Evolutionary conservation across 2,888 invertebrate species (phyloP).

Genomic region (Microctonus hyperodae): DNA sequence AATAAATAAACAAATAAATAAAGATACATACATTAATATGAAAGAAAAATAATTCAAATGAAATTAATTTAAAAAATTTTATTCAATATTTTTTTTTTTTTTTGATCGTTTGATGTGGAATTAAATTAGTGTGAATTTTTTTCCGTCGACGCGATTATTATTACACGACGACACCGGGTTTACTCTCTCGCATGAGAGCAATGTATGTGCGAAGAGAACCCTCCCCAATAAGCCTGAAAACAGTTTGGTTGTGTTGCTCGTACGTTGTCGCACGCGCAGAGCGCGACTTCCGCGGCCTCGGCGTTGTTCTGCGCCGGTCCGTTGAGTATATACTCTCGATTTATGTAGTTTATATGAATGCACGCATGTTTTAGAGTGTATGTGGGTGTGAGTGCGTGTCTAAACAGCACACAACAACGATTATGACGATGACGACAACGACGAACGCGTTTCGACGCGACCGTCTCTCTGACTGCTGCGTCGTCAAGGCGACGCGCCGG

Average conservation of each 20-base stretch:
- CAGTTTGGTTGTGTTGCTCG: neutral
- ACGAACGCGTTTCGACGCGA: conserved; percentile 37
- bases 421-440: conserved; percentile 34
- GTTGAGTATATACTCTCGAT: conserved; percentile 5
- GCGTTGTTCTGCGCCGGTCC: conserved; percentile 25
- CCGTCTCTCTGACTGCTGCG: conserved; percentile 50
- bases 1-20: neutral
- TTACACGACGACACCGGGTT: no score
- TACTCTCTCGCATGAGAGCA: no score
- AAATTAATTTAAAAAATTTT: no score
- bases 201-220: neutral
- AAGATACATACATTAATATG: no score
- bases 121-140: neutral
- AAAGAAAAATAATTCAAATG: no score
- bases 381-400: neutral
- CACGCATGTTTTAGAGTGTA: neutral
- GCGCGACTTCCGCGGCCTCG: conserved; percentile 8
- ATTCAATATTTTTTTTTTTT: no score
- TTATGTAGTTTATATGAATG: neutral
- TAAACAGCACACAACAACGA: conserved; percentile 20
- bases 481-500: conserved; percentile 52
- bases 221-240: neutral
- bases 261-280: neutral
- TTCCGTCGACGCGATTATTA: neutral
- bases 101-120: neutral